Percentiles rank a stretch among this genome's conserved stretches.
Evolutionary conservation across 2,888 invertebrate genomes (phyloP).

Genomic region (Tenthredo scrophulariae): DNA sequence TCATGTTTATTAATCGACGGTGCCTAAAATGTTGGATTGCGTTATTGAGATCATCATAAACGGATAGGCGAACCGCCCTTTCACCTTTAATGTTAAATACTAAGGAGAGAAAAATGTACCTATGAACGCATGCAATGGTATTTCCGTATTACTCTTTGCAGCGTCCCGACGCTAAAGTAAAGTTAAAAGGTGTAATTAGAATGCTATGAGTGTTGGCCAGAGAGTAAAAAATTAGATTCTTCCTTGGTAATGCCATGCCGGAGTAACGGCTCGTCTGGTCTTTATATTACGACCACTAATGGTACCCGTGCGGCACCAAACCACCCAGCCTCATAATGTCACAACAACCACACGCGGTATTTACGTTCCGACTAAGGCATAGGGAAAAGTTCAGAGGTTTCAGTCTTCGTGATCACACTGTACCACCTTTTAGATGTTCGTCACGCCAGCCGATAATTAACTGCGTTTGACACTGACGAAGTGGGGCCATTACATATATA

Average conservation of each 20-base stretch:
- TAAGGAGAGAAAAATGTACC: not conserved
- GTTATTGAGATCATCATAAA: not conserved
- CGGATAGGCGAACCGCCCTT: not conserved
- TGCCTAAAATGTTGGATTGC: not conserved
- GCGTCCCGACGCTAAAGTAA: constrained; percentile 23
- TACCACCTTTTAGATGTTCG: constrained; percentile 51
- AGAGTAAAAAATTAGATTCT: constrained; percentile 43
- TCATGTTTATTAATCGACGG: not conserved
- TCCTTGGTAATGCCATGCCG: constrained; percentile 45
- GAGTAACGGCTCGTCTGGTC: constrained; percentile 41
- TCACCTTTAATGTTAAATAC: not conserved
- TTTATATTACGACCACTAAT: constrained; percentile 48
- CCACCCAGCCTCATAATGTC: constrained; percentile 43
- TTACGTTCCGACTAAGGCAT: constrained; percentile 40
- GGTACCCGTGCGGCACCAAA: constrained; percentile 43
- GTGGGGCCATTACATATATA: constrained; percentile 22
- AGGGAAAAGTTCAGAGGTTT: constrained; percentile 50
- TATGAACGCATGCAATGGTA: constrained; percentile 19
- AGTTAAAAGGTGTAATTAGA: constrained; percentile 46
- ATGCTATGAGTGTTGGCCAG: constrained; percentile 32
- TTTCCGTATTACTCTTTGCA: constrained; percentile 33
- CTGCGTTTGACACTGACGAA: constrained; percentile 48
- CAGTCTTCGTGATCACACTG: constrained; percentile 39
- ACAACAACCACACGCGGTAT: constrained; percentile 53
- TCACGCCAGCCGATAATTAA: constrained; percentile 52